Percentiles rank a stretch among this genome's conserved stretches.
phyloP scores from a whole-genome alignment of 2,797 vertebrate genomes.

The Scyliorhinus canicula region DNA sequence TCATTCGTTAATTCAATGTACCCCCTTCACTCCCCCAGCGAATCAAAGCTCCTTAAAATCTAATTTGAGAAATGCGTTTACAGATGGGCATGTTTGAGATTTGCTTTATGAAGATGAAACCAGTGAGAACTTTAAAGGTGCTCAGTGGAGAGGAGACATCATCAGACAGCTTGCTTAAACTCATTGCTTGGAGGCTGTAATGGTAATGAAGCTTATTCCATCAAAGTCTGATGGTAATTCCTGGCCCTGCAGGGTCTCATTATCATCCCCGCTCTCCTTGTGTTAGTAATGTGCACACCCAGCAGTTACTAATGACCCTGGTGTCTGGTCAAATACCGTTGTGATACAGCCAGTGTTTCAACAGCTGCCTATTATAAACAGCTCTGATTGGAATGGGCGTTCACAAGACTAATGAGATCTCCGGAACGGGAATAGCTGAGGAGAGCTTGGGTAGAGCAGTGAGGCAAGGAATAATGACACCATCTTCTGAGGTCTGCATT shows the following conservation, averaged over 20 bases:
- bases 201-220: constrained; percentile 10
- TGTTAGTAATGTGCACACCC: background rate
- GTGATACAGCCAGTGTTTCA: background rate
- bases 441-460: background rate
- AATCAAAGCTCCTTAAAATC: constrained; percentile 8
- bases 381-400: background rate
- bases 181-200: background rate
- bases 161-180: constrained; percentile 9
- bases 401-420: background rate
- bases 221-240: background rate
- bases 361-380: background rate
- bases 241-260: background rate
- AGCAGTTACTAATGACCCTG: background rate
- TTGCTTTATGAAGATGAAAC: background rate
- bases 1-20: background rate
- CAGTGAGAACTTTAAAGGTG: background rate
- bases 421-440: background rate
- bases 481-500: background rate
- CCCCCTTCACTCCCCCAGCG: background rate
- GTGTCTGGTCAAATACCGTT: background rate
- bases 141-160: background rate
- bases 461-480: background rate
- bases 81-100: background rate
- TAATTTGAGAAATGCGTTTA: background rate
- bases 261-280: constrained; percentile 1